Conservation (phyloP, 2,888 invertebrate genomes). For the Marronus borbonicus region DNA sequence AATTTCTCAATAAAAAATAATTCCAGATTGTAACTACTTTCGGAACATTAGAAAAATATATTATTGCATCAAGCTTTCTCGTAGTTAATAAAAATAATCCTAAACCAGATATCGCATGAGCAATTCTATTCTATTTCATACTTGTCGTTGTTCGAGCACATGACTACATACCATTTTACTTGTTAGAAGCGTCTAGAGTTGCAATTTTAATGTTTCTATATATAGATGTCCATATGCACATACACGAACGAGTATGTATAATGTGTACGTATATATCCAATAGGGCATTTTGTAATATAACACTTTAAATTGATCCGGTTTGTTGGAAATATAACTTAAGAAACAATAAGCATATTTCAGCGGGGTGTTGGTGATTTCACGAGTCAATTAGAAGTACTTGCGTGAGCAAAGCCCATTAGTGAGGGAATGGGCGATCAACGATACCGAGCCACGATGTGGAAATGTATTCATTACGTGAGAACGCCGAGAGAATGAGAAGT, state of each 20-base stretch:
- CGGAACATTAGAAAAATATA: too few species aligned
- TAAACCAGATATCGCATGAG: too few species aligned
- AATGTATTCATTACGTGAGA: slow-evolving; percentile 64
- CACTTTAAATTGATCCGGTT: slow-evolving; percentile 55
- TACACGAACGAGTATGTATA: background rate
- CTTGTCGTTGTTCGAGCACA: too few species aligned
- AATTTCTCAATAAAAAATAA: too few species aligned
- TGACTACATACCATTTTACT: background rate
- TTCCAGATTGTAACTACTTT: too few species aligned
- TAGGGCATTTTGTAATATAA: slow-evolving; percentile 53
- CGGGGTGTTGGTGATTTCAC: slow-evolving; percentile 66
- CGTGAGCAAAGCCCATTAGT: slow-evolving; percentile 68
- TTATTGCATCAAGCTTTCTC: too few species aligned
- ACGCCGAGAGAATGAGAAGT: slow-evolving; percentile 56
- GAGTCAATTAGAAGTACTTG: slow-evolving; percentile 69
- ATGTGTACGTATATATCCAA: slow-evolving; percentile 16
- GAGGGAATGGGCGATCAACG: slow-evolving; percentile 52
- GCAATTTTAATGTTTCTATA: slow-evolving; percentile 16
- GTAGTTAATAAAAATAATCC: too few species aligned
- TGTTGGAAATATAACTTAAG: slow-evolving; percentile 59
- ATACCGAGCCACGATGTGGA: slow-evolving; percentile 41
- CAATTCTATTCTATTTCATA: too few species aligned
- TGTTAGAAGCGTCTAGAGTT: slow-evolving; percentile 5
- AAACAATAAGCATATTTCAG: slow-evolving; percentile 63
- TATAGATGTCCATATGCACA: background rate